Evolutionary conservation across 2,797 vertebrate genomes (phyloP).

Genomic region (Enteromius anoplus): DNA sequence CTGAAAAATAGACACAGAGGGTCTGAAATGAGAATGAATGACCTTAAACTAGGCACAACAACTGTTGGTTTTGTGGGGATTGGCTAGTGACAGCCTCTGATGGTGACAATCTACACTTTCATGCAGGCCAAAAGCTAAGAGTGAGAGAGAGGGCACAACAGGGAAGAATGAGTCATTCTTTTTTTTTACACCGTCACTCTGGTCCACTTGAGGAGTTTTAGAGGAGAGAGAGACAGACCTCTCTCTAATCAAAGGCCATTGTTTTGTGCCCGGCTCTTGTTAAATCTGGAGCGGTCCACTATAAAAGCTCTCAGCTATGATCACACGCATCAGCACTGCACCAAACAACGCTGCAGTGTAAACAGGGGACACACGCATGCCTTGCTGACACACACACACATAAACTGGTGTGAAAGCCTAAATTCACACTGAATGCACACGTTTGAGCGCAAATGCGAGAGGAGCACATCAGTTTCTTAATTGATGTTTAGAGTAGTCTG

Average conservation of each 20-base stretch:
- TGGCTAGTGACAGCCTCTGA: conserved; percentile 10
- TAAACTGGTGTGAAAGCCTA: background rate
- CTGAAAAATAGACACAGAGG: background rate
- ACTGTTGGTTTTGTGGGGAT: background rate
- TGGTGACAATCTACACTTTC: conserved; percentile 35
- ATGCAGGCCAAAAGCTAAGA: conserved; percentile 16
- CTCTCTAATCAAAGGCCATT: conserved; percentile 49
- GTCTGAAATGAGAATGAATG: background rate
- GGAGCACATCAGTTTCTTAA: conserved; percentile 1
- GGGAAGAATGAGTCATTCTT: conserved; percentile 21
- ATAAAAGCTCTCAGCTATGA: conserved; percentile 32
- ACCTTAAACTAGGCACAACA: background rate
- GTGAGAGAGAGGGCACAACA: background rate
- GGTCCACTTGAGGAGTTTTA: conserved; percentile 29
- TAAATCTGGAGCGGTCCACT: conserved; percentile 28
- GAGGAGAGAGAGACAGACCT: conserved; percentile 13
- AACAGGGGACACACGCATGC: background rate
- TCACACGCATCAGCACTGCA: conserved; percentile 24
- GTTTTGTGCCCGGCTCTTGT: conserved; percentile 33
- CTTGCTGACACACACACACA: conserved; percentile 2
- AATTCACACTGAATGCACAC: background rate
- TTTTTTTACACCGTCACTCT: conserved; percentile 12
- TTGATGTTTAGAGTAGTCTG: background rate
- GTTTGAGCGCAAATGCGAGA: background rate
- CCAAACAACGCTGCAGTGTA: conserved; percentile 30